Conservation (phyloP, 2,888 invertebrate genomes). For the Galerucella nymphaeae region DNA sequence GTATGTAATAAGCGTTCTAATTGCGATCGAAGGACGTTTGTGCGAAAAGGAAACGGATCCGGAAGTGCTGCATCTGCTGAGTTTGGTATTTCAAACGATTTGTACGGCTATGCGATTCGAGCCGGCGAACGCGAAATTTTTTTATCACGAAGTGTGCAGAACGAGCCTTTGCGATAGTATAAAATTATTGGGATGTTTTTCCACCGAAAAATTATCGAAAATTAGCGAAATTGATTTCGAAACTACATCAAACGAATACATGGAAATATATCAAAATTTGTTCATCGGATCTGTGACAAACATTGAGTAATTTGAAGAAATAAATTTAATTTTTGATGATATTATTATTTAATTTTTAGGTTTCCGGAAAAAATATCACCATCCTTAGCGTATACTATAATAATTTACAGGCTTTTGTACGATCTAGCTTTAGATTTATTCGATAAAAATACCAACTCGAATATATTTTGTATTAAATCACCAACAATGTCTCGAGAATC, state of each 20-base stretch:
- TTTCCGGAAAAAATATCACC: constrained; percentile 81
- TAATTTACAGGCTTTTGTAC: constrained; percentile 88
- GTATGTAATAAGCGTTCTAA: constrained; percentile 94
- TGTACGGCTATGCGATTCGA: constrained; percentile 99
- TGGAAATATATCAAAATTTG: constrained; percentile 74
- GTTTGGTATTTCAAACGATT: constrained; percentile 93
- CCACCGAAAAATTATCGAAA: constrained; percentile 55
- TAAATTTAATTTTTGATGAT: constrained; percentile 58
- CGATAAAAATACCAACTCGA: constrained; percentile 81
- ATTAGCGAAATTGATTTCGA: constrained; percentile 57
- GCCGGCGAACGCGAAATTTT: constrained; percentile 98
- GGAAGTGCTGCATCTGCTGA: constrained; percentile 82
- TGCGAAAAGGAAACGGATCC: constrained; percentile 64
- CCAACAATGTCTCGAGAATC: constrained; percentile 74
- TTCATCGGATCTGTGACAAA: constrained; percentile 83
- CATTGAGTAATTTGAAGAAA: constrained; percentile 68
- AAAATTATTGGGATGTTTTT: constrained; percentile 91
- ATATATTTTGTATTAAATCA: constrained; percentile 74
- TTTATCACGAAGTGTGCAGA: constrained; percentile 96
- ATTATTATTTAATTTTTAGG: constrained; percentile 67
- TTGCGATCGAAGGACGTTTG: constrained; percentile 88
- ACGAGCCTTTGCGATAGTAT: constrained; percentile 94
- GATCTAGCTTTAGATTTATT: constrained; percentile 96
- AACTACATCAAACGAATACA: constrained; percentile 52
- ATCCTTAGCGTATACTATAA: constrained; percentile 83